Evolutionary conservation across 2,113 vertebrate species (phyloP).

Genomic region (Dasyornis broadbenti): DNA sequence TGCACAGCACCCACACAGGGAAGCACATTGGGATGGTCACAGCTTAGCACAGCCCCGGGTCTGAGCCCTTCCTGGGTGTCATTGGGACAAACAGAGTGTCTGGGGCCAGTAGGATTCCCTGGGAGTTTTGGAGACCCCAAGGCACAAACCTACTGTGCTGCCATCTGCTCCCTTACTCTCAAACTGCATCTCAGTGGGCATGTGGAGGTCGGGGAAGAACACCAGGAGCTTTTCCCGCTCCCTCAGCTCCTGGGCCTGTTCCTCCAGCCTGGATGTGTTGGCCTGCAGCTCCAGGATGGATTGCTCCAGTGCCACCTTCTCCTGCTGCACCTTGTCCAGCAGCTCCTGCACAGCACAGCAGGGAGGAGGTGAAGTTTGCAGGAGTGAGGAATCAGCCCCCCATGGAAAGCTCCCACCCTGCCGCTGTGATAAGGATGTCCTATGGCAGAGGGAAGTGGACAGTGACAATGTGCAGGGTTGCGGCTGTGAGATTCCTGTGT

Average conservation of each 20-base stretch:
- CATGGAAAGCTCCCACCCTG: background rate
- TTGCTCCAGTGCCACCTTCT: slow-evolving; percentile 75
- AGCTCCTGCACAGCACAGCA: slow-evolving; percentile 59
- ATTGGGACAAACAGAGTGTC: fast-evolving
- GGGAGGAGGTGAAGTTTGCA: background rate
- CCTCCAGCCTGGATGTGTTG: slow-evolving; percentile 58
- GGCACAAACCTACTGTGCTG: background rate
- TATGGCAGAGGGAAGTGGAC: background rate
- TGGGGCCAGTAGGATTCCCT: too few relatives aligned
- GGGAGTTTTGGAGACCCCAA: background rate
- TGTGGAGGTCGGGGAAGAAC: slow-evolving; percentile 85
- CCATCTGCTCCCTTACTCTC: slow-evolving; percentile 75
- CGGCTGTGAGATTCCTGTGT: background rate
- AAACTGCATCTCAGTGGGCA: slow-evolving; percentile 46
- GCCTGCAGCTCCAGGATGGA: slow-evolving; percentile 51
- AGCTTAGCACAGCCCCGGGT: background rate
- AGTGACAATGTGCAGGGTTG: background rate
- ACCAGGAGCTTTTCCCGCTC: slow-evolving; percentile 85
- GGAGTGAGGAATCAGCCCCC: background rate
- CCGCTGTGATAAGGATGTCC: background rate
- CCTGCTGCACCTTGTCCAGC: slow-evolving; percentile 63
- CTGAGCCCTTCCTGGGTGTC: background rate
- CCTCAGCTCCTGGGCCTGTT: slow-evolving; percentile 56
- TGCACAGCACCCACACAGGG: fast-evolving
- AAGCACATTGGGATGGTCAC: fast-evolving